Conservation (phyloP, 2,797 vertebrate genomes). For the Sebastes paucispinis region DNA sequence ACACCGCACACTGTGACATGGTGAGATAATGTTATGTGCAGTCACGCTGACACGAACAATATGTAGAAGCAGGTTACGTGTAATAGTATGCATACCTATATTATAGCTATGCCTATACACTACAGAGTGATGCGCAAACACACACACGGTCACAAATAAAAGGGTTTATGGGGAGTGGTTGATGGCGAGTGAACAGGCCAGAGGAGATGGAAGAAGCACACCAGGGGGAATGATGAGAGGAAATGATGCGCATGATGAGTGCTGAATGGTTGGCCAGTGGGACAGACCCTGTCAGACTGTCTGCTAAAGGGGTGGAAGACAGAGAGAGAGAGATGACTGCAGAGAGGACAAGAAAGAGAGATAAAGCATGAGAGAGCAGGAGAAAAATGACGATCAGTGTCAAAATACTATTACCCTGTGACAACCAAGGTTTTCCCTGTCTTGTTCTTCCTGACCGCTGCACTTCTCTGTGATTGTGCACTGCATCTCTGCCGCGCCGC, state of each 20-base stretch:
- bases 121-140: constrained; percentile 3
- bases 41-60: background rate
- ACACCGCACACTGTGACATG: background rate
- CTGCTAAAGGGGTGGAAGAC: constrained; percentile 73
- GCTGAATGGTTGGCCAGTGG: constrained; percentile 79
- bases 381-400: constrained; percentile 51
- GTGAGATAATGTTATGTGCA: background rate
- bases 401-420: constrained; percentile 62
- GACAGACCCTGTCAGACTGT: constrained; percentile 75
- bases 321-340: constrained; percentile 34
- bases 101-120: background rate
- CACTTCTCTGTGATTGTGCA: constrained; percentile 16
- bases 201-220: constrained; percentile 72
- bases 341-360: constrained; percentile 47
- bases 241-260: constrained; percentile 82
- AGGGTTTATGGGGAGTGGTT: constrained; percentile 49
- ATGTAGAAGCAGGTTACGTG: background rate
- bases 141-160: constrained; percentile 37
- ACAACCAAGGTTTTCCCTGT: constrained; percentile 46
- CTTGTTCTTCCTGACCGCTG: constrained; percentile 30
- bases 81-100: background rate
- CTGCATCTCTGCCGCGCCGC: constrained; percentile 17
- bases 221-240: constrained; percentile 73
- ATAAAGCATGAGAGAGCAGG: constrained; percentile 25
- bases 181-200: constrained; percentile 63